A percentile compares a stretch with the other conserved stretches of the same genome.
These are phyloP conservation scores for Digitonthophagus gazella DNA, from an alignment of 2,888 invertebrate species.

Conservation along the genomic window DNA sequence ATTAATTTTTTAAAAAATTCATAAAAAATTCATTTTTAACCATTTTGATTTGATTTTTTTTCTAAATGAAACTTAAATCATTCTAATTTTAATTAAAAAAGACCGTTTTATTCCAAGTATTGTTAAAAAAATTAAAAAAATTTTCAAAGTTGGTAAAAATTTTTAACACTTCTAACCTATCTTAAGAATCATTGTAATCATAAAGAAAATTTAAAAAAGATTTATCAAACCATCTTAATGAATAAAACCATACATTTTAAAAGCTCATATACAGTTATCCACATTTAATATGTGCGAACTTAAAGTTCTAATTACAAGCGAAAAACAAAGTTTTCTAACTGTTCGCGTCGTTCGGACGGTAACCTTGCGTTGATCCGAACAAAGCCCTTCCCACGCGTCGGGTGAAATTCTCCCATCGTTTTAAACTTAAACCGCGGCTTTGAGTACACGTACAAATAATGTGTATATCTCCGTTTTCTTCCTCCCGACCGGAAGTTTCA, in stretches of 20 bases:
- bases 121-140: too few species aligned
- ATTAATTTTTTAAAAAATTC: too few species aligned
- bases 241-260: neutral
- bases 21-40: too few species aligned
- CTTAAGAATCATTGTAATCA: too few species aligned
- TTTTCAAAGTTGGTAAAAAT: too few species aligned
- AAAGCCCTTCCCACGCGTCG: conserved; percentile 35
- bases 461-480: conserved; percentile 14
- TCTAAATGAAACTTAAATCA: too few species aligned
- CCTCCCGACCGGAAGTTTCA: neutral
- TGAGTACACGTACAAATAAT: conserved; percentile 15
- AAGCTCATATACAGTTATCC: conserved; percentile 36
- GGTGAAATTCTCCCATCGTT: conserved; percentile 32
- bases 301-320: conserved; percentile 38
- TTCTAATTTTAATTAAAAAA: too few species aligned
- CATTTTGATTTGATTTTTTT: too few species aligned
- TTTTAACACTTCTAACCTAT: too few species aligned
- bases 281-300: conserved; percentile 41
- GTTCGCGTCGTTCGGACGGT: conserved; percentile 35
- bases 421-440: too few species aligned
- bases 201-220: neutral
- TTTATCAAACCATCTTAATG: neutral
- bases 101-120: too few species aligned
- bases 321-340: conserved; percentile 38
- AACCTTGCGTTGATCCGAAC: conserved; percentile 37